Evolutionary conservation across 2,888 invertebrate species (phyloP).

Genomic region (Leptopilina syphax): DNA sequence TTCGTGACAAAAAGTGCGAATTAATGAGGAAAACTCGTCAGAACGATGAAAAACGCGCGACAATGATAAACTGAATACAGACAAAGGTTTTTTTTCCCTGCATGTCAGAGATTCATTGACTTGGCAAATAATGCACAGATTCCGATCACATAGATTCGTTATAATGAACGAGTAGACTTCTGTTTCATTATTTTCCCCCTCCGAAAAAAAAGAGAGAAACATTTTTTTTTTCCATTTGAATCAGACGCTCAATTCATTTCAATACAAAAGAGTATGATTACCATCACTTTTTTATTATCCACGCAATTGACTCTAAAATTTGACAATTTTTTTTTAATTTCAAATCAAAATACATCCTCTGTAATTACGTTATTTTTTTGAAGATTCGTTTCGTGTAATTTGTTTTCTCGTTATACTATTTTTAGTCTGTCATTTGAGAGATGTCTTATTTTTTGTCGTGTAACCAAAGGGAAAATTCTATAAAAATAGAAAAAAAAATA

Average conservation of each 20-base stretch:
- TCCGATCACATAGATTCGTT: conserved; percentile 3
- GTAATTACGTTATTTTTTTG: background rate
- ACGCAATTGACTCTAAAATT: background rate
- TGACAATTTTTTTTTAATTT: conserved; percentile 5
- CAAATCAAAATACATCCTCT: background rate
- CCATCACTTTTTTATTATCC: background rate
- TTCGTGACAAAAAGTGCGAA: background rate
- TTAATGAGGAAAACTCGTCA: conserved; percentile 8
- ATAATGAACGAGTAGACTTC: conserved; percentile 7
- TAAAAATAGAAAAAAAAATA: too few species aligned
- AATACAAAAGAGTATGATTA: conserved; percentile 17
- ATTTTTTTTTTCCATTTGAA: background rate
- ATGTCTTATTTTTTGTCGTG: too few species aligned
- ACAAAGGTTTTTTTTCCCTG: background rate
- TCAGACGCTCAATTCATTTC: conserved; percentile 10
- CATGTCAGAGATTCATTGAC: conserved; percentile 1
- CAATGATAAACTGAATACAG: conserved; percentile 8
- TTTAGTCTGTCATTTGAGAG: background rate
- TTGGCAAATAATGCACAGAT: conserved; percentile 4
- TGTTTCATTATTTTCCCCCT: background rate
- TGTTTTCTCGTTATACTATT: background rate
- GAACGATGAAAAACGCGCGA: background rate
- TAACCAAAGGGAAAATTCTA: background rate
- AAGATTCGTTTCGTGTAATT: background rate
- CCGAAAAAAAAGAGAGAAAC: background rate